Evolutionary conservation across 2,113 vertebrate species (phyloP), one percentile per base, ranked within the genome.

Genomic region (Hymenochirus boettgeri): DNA sequence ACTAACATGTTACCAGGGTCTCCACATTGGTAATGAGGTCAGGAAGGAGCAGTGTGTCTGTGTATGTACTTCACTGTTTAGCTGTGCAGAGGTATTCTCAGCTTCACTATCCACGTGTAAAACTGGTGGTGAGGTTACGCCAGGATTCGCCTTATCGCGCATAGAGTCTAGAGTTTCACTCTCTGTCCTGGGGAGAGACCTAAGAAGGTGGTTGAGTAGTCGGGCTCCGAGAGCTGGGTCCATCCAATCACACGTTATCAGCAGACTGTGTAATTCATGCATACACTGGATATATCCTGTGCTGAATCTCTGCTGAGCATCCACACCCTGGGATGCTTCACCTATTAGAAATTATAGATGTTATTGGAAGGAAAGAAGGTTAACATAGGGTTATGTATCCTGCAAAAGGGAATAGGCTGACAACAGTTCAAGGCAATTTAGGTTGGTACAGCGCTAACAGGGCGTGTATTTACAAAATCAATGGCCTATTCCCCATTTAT

Each of bases 211-310:
- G 71, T 92, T 92, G 26, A 94, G 70, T 1, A 95, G 84, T 1
- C 88, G 89, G 0, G 92, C 90, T 47, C 92, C 91, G 0, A 94
- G 85, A 2, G 80, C 90, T 77, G 89, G 92, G 81, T 94, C 93
- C 89, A 93, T 90, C 93, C 93, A 95, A 27, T 94, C 89, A 1
- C 91, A 94, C 45, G 87, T 91, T 60, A 94, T 84, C 42, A 94
- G 88, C 74, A 93, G 86, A 75, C 89, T 93, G 80, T 94, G 92
- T 54, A 95, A 89, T 76, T 93, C 90, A 1, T 93, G 91, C 91
- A 94, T 89, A 75, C 91, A 93, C 82, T 93, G 90, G 58, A 94
- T 94, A 76, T 94, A 94, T 3, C 92, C 92, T 0, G 89, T 92
- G 82, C 91, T 92, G 84, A 89, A 93, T 10, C 86, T 82, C 80